A percentile compares a stretch with the other conserved stretches of the same genome.
Conservation (phyloP, 2,797 vertebrate species). For the Pygocentrus nattereri region DNA sequence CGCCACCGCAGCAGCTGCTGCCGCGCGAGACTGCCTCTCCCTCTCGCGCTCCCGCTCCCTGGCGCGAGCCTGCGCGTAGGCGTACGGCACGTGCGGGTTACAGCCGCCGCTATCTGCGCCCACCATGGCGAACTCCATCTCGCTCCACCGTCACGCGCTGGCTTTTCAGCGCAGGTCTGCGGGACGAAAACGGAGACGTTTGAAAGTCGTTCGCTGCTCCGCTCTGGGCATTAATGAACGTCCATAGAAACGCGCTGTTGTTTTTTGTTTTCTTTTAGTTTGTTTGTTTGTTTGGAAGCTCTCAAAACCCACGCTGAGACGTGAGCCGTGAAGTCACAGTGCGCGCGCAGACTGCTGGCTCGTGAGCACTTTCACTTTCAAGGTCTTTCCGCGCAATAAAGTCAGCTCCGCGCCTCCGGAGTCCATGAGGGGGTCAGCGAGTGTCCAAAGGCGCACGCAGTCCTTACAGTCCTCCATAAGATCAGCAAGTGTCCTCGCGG, state of each 20-base stretch:
- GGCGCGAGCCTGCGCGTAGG: slow-evolving; percentile 87
- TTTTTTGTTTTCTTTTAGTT: neutral
- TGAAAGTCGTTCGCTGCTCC: neutral
- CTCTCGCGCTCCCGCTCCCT: slow-evolving; percentile 91
- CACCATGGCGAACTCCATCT: slow-evolving; percentile 99
- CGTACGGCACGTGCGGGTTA: slow-evolving; percentile 95
- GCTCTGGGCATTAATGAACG: neutral
- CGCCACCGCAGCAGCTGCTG: slow-evolving; percentile 79
- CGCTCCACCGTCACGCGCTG: slow-evolving; percentile 55
- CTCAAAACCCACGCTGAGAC: neutral
- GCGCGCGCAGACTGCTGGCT: neutral
- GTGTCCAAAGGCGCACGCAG: slow-evolving; percentile 18
- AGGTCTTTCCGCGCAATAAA: neutral
- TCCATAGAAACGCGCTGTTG: neutral
- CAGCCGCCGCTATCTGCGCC: slow-evolving; percentile 94
- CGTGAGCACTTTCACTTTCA: neutral
- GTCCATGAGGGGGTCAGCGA: neutral
- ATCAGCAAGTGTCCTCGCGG: neutral
- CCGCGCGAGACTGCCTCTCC: slow-evolving; percentile 84
- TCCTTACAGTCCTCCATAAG: slow-evolving; percentile 30
- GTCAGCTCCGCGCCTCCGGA: neutral
- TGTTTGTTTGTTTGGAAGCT: neutral
- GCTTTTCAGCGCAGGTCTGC: neutral
- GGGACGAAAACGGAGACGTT: neutral
- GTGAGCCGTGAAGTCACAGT: neutral